Evolutionary conservation across 2,888 invertebrate species (phyloP).

Genomic region (Mechanitis mazaeus): DNA sequence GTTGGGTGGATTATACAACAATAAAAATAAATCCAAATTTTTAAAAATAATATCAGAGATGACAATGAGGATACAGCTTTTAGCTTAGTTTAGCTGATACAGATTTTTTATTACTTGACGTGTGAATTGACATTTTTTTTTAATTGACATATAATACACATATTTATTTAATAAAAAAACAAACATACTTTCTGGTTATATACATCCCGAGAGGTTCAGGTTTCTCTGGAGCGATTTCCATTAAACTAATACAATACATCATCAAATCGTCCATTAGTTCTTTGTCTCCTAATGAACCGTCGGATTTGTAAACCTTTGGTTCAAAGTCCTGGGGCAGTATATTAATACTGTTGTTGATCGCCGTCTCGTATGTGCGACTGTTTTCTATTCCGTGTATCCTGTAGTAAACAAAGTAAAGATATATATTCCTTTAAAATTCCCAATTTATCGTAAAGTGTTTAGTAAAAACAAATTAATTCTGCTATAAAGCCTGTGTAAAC

Average conservation of each 20-base stretch:
- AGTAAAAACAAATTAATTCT: neutral
- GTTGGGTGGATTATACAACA: no score
- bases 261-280: conserved; percentile 33
- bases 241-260: conserved; percentile 22
- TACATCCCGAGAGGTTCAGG: conserved; percentile 12
- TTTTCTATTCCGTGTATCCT: conserved; percentile 57
- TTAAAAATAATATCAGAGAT: no score
- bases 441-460: neutral
- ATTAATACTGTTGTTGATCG: conserved; percentile 41
- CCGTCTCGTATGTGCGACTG: conserved; percentile 45
- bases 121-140: neutral
- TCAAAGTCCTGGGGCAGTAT: conserved; percentile 40
- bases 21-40: no score
- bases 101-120: neutral
- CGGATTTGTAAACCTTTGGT: conserved; percentile 35
- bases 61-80: no score
- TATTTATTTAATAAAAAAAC: neutral
- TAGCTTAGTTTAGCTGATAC: no score
- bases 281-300: conserved; percentile 30
- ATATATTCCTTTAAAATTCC: neutral
- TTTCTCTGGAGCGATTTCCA: conserved; percentile 24
- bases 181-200: conserved; percentile 13
- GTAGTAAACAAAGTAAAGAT: conserved; percentile 6
- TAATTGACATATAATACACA: neutral
- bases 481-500: neutral